These are phyloP conservation scores for Ceyx erithaca DNA, from an alignment of 2,797 vertebrate genomes.

Conservation along the genomic window DNA sequence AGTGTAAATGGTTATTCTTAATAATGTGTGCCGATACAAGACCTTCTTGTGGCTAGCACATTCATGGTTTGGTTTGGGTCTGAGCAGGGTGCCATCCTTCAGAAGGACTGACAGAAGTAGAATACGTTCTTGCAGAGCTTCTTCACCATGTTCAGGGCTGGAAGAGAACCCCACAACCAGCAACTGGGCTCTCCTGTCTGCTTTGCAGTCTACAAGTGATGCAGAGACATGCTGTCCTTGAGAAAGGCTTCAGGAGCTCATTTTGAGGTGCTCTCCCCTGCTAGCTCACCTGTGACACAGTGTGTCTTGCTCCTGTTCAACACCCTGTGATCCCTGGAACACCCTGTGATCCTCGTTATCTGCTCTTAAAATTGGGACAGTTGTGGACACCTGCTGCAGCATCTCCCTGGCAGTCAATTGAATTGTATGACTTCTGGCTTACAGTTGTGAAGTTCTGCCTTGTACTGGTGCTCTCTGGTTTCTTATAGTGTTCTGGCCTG, in stretches of 20 bases:
- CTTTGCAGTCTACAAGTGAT: not conserved
- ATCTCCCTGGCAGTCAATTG: not conserved
- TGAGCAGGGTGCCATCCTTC: not conserved
- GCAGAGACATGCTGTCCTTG: not conserved
- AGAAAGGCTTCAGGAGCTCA: not conserved
- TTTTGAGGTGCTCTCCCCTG: not conserved
- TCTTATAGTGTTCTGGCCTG: not conserved
- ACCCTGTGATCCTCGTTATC: not conserved
- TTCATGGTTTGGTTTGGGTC: accelerated
- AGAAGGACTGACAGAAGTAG: not conserved
- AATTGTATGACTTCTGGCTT: not conserved
- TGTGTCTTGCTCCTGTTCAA: not conserved
- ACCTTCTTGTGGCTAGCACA: not conserved
- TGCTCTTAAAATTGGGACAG: not conserved
- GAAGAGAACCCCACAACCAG: not conserved
- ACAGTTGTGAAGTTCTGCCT: not conserved
- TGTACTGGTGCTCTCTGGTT: not conserved
- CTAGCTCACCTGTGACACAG: not conserved
- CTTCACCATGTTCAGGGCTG: not conserved
- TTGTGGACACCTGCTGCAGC: not conserved
- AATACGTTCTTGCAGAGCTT: not conserved
- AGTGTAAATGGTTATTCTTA: not conserved
- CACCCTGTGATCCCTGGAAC: not conserved
- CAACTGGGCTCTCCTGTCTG: not conserved
- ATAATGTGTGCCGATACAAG: not conserved